Base-by-base conservation (phyloP, 1,140 invertebrate genomes). In the Apis cerana region DNA sequence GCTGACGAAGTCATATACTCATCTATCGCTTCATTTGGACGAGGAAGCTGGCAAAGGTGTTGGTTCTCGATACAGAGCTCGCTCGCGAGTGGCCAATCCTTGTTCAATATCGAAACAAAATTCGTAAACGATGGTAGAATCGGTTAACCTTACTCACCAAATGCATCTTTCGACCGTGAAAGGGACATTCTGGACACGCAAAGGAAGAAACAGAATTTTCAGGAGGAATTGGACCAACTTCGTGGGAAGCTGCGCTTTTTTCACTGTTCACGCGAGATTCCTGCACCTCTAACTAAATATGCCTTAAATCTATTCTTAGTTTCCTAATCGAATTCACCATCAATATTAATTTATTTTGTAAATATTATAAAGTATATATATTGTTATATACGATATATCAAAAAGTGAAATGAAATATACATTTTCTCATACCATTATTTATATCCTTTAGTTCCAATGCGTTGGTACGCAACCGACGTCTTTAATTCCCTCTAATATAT, bases 301-400 rank as follows among this genome's bases (percentile, higher is more conserved):
- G 33, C 65, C 61, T 75, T 61, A 85, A 75, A 52, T n/a, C 71
- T 77, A 21, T 67, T 50, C 70, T 65, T 84, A 85, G 88, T 76
- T 48, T 81, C 79, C 75, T 84, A 86, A 86, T 65, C 61, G 54
- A 87, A 77, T 27, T 33, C n/a, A 76, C 75, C 78, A 86, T 56
- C 71, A 13, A 86, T 84, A 70, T 84, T 89, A 90, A 90, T 89
- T 89, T 90, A 90, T 89, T 89, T 90, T 90, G 89, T 90, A 90
- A 90, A 90, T 90, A 90, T 88, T 90, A 89, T 87, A 90, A 74
- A 87, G 59, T 84, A 89, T 81, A 88, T 85, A 85, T 86, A 84
- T 89, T 86, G 85, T 89, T 89, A 84, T 89, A 84, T 89, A 89
- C 88, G 69, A 86, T 84, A 77, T 88, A 84, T 64, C 74, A 64